Evolutionary conservation across 2,888 invertebrate genomes (phyloP).

Genomic region (Escarpia spicata): DNA sequence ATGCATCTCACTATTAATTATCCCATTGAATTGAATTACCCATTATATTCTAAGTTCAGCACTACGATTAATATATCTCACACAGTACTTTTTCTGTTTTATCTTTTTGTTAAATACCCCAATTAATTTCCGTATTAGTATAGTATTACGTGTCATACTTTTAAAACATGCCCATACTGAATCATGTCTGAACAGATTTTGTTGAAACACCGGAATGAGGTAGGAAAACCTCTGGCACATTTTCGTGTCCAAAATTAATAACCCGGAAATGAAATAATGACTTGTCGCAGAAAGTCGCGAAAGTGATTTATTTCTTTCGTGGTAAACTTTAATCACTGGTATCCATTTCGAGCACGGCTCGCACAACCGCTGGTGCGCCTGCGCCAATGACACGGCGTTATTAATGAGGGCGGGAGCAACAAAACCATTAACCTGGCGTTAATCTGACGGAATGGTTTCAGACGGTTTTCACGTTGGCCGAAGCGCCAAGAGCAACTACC

Average conservation of each 20-base stretch:
- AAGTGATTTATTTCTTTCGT: background rate
- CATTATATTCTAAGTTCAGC: background rate
- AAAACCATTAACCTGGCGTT: background rate
- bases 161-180: background rate
- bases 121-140: background rate
- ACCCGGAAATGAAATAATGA: background rate
- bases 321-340: background rate
- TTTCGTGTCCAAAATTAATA: no score
- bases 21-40: background rate
- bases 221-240: background rate
- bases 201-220: background rate
- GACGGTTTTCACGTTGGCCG: background rate
- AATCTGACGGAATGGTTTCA: slow-evolving; percentile 11
- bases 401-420: slow-evolving; percentile 2
- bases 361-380: background rate
- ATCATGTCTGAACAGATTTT: background rate
- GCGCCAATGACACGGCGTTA: slow-evolving; percentile 3
- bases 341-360: background rate
- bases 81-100: background rate
- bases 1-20: background rate
- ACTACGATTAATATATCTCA: background rate
- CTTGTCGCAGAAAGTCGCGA: background rate
- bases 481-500: background rate
- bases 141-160: background rate
- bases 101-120: background rate